Conservation (phyloP, 1,140 invertebrate genomes). For the Mesaphorura yosii region DNA sequence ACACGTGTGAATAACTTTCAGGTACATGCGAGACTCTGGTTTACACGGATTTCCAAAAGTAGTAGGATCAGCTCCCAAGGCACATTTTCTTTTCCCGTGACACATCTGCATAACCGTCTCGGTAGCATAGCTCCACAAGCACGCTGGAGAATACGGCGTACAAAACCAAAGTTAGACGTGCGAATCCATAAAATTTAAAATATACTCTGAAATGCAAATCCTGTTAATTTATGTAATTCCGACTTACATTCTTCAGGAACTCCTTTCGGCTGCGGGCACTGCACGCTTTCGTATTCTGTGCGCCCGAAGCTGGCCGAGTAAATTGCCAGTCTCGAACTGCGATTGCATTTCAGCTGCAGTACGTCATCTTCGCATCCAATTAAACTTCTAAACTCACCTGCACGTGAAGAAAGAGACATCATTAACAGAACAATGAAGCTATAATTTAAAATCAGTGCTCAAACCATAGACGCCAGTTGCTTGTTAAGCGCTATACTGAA, state of each 20-base stretch:
- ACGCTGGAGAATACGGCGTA: slow-evolving; percentile 48
- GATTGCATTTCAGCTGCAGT: slow-evolving; percentile 66
- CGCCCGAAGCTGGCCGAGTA: slow-evolving; percentile 74
- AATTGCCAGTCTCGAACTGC: slow-evolving; percentile 70
- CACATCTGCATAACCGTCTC: slow-evolving; percentile 79
- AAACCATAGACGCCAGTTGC: too few species aligned
- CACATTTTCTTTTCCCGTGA: slow-evolving; percentile 69
- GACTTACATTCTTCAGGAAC: slow-evolving; percentile 76
- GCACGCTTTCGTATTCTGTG: slow-evolving; percentile 72
- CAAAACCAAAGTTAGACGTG: not conserved
- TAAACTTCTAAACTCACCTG: slow-evolving; percentile 82
- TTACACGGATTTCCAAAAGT: slow-evolving; percentile 78
- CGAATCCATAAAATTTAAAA: too few species aligned
- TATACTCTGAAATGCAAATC: not conserved
- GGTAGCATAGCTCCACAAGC: slow-evolving; percentile 70
- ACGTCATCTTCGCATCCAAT: slow-evolving; percentile 80
- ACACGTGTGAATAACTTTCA: slow-evolving; percentile 85
- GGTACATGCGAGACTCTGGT: slow-evolving; percentile 69
- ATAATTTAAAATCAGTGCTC: too few species aligned
- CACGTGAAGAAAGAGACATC: slow-evolving; percentile 39
- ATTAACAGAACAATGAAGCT: too few species aligned
- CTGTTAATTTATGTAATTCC: too few species aligned
- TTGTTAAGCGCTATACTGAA: too few species aligned
- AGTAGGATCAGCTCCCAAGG: slow-evolving; percentile 63
- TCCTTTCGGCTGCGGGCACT: slow-evolving; percentile 72